Evolutionary conservation across 2,888 invertebrate genomes (phyloP), one percentile per base, ranked within the genome.

Genomic region (Ichneumon xanthorius): DNA sequence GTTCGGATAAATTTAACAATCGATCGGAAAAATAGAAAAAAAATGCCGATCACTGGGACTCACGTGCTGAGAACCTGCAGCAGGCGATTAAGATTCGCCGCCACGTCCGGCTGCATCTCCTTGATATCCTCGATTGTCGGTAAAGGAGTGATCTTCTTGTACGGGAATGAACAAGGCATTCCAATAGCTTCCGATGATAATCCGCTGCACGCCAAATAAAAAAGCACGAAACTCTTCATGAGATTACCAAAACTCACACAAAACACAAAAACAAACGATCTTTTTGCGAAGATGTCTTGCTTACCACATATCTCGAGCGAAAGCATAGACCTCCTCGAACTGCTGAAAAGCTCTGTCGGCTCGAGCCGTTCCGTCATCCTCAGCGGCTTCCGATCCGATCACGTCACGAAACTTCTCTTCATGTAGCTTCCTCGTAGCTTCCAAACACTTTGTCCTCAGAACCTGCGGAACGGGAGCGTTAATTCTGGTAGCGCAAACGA

Each of bases 261-360:
- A 16, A 16, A 26, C 19, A 26, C 33, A 26, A 19, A 50, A 45
- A 9, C 63, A 33, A 16, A 63, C 6, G 16, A 30, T 16, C 2
- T 33, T 63, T 63, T n/a, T 14, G 11, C n/a, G 30, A 82, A 7
- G 65, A 11, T 19, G 33, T n/a, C n/a, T 67, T 68, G 33, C 84
- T 89, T 85, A 90, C 93, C 92, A 92, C 68, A 91, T 86, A 71
- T 93, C 91, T 40, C 93, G 90, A 0, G 92, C 88, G 53, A 89
- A 92, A 14, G 72, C 84, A 79, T 93, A 93, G 53, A 93, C 88
- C 14, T 89, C 71, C 68, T 93, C 90, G 7, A 94, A 93, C 76
- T 89, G 89, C 14, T 88, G 83, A 16, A 94, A 92, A 53, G 92
- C 92, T 71, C 83, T 85, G 2, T 84, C 73, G 2, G 92, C 92